phyloP scores from a whole-genome alignment of 2,888 invertebrate species.

The Nemoura dubitans region DNA sequence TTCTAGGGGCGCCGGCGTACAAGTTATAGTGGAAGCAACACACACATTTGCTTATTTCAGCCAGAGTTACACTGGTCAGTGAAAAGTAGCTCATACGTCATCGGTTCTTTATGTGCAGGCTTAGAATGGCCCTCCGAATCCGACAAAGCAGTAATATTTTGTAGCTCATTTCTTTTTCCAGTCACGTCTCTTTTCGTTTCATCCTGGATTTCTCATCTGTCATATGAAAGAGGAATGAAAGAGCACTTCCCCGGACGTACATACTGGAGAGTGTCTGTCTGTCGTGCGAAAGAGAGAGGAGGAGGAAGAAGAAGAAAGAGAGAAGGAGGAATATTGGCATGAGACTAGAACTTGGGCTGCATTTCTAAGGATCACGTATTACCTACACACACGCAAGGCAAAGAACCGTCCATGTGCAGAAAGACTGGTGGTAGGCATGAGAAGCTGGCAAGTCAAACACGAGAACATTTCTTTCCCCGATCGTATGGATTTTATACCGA shows the following conservation, averaged over 20 bases:
- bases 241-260: not conserved
- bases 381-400: no score
- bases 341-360: not conserved
- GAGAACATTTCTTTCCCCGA: not conserved
- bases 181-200: conserved; percentile 4
- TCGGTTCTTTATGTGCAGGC: not conserved
- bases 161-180: not conserved
- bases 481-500: not conserved
- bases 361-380: not conserved
- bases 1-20: not conserved
- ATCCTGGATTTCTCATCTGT: not conserved
- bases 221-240: conserved; percentile 1
- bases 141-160: not conserved
- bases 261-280: not conserved
- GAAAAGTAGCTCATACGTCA: not conserved
- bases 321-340: conserved; percentile 15
- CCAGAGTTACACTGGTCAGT: not conserved
- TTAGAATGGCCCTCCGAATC: not conserved
- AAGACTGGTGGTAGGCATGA: not conserved
- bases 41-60: no score
- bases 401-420: not conserved
- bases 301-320: conserved; percentile 35
- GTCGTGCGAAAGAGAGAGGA: not conserved
- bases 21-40: not conserved
- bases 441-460: not conserved